Evolutionary conservation across 2,888 invertebrate genomes (phyloP), one percentile per base, ranked within the genome.

Genomic region (Tortricodes alternella): DNA sequence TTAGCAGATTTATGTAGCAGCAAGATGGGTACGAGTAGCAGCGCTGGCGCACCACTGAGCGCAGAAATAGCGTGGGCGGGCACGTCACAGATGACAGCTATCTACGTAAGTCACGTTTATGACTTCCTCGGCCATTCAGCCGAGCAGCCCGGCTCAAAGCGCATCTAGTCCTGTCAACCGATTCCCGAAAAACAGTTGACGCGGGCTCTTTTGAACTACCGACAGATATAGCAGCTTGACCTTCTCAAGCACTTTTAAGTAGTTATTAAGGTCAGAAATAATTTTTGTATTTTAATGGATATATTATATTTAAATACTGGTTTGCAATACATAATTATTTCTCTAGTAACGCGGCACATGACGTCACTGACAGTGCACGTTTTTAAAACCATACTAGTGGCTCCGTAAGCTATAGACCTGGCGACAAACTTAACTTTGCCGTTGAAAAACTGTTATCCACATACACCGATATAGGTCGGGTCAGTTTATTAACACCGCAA

Each of bases 71-170:
- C 83, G 85, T 85, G 84, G 89, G 89, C 89, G 89, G 83, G 78
- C 74, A 68, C 80, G 80, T 83, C 80, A 81, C 85, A 85, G 80
- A 83, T 79, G 88, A 89, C 87, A 85, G 86, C 87, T 83, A 83
- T 80, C 83, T 80, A 71, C 73, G 73, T 76, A 74, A 60, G 48
- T 49, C 44, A 27, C 63, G 75, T 87, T 90, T 90, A 90, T 82
- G 85, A 90, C 89, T 90, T 90, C 89, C 89, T 85, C 88, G 85
- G 89, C 88, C 88, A 88, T 85, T 83, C 87, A 83, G 86, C 87
- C 84, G 74, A 52, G n/a, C n/a, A 70, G 58, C 29, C n/a, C 29
- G 18, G 62, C 62, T 59, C 63, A 62, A 62, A 62, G 37, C 59
- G 34, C 19, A 24, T 13, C 46, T 46, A 48, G 55, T 27, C 24